Conservation (phyloP, 2,797 vertebrate genomes). For the Steatocranus sp. region DNA sequence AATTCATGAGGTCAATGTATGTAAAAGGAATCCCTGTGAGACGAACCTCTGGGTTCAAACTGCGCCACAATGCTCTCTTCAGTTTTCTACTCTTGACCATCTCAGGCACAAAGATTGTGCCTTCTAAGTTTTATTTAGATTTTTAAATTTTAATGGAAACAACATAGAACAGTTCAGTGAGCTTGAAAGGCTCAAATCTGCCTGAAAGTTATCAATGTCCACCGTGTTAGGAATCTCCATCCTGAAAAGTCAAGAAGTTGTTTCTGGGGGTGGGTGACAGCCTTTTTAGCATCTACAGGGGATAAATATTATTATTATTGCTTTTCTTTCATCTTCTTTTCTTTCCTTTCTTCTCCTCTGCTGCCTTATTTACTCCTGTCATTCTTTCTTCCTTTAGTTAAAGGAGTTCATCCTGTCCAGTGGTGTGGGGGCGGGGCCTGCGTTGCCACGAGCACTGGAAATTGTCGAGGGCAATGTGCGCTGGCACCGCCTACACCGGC, state of each 20-base stretch:
- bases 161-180: neutral
- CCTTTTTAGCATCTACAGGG: neutral
- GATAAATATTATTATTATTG: neutral
- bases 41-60: neutral
- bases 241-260: neutral
- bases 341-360: neutral
- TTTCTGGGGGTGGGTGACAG: neutral
- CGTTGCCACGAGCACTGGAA: constrained; percentile 87
- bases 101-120: neutral
- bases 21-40: neutral
- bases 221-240: neutral
- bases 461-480: constrained; percentile 92
- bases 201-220: neutral
- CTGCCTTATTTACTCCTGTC: neutral
- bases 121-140: neutral
- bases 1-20: neutral
- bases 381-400: constrained; percentile 60
- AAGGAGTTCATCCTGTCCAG: constrained; percentile 90
- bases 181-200: neutral
- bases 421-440: constrained; percentile 81
- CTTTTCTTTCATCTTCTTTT: neutral
- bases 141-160: neutral
- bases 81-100: neutral
- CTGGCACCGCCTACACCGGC: constrained; percentile 90
- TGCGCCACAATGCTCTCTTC: neutral